Evolutionary conservation across 2,888 invertebrate genomes (phyloP), one percentile per base, ranked within the genome.

Genomic region (Rosalia funebris): DNA sequence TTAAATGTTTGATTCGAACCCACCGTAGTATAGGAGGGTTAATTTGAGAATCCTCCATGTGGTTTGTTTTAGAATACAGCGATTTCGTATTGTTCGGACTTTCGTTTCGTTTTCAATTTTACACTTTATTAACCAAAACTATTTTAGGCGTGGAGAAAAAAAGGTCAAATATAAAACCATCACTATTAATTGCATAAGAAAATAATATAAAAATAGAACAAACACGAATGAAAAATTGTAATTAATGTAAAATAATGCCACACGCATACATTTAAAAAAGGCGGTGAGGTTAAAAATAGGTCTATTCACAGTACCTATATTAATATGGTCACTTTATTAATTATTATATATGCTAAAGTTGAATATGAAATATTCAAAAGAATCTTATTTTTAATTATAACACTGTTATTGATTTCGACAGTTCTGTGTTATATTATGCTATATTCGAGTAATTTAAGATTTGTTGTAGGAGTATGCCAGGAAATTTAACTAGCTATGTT

Each of bases 221-320:
- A 34, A 34, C 5, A 17, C 15, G 34, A 47, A 47, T 11, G 15
- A 14, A 36, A 37, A 10, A 37, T 36, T 36, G n/a, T 50, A 37
- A 50, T 50, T 9, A 37, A 50, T 37, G 14, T 34, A 36, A 16
- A 47, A 34, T 32, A 31, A 37, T 37, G 7, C 37, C 48, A 20
- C 48, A 14, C 25, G 15, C 17, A 50, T n/a, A 19, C 14, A 31
- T n/a, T 16, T 47, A 17, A 34, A 12, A 11, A 39, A 25, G n/a
- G 25, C 15, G 37, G 31, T 12, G 32, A 31, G 9, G 4, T 37
- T 53, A 53, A 53, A 53, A 53, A 53, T 53, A 53, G 16, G n/a
- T 11, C 17, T 14, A 12, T 48, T 50, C 31, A 15, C 16, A 14
- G n/a, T 34, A 15, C 3, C n/a, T 25, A 7, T 25, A 7, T 37